Evolutionary conservation across 2,113 vertebrate genomes (phyloP).

Genomic region (Miniopterus natalensis): DNA sequence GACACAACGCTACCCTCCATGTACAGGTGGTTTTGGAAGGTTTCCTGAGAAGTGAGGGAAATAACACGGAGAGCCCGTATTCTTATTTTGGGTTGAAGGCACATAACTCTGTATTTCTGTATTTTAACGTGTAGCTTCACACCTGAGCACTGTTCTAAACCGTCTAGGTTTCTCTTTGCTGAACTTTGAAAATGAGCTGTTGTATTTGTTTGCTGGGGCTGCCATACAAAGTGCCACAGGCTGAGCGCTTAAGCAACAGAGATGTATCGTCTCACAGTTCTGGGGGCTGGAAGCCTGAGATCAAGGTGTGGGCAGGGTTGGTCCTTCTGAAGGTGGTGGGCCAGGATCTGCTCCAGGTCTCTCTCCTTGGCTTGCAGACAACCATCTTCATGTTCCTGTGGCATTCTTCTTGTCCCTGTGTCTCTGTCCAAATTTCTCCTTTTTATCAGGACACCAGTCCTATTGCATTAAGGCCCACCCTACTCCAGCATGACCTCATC

Average conservation of each 20-base stretch:
- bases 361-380: not conserved
- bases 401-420: not conserved
- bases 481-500: not conserved
- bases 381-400: not conserved
- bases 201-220: not conserved
- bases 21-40: not conserved
- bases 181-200: not conserved
- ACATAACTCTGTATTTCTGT: not conserved
- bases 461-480: not conserved
- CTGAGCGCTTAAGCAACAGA: not conserved
- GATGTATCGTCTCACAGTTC: not conserved
- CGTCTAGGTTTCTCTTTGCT: not conserved
- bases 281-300: not conserved
- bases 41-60: not conserved
- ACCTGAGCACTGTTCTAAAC: not conserved
- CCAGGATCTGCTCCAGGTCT: too few relatives aligned
- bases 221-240: not conserved
- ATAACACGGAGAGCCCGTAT: accelerated
- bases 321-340: not conserved
- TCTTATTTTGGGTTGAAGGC: not conserved
- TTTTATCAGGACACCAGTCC: not conserved
- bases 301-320: not conserved
- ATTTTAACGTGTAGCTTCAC: not conserved
- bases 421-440: not conserved
- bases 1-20: not conserved